These are phyloP conservation scores for Chalcis sispes DNA, from an alignment of 2,888 invertebrate genomes.

Conservation along the genomic window DNA sequence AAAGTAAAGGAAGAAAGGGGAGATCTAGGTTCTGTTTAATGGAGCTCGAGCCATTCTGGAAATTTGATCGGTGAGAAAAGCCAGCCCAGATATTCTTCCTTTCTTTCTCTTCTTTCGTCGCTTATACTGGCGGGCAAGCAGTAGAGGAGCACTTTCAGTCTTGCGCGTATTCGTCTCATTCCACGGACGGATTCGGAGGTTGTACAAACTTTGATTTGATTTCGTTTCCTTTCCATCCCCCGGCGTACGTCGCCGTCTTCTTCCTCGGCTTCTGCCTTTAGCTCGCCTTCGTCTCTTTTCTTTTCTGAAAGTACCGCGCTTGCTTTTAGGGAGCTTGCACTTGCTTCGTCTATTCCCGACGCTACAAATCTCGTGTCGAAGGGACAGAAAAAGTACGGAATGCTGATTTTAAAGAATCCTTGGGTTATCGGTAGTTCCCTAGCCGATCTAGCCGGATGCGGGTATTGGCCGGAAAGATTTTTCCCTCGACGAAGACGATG, in stretches of 20 bases:
- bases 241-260: slow-evolving; percentile 16
- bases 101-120: slow-evolving; percentile 54
- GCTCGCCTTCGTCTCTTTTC: slow-evolving; percentile 56
- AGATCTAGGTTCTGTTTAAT: slow-evolving; percentile 64
- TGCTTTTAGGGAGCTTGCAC: slow-evolving; percentile 16
- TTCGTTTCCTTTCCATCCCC: slow-evolving; percentile 57
- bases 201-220: slow-evolving; percentile 72
- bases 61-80: slow-evolving; percentile 72
- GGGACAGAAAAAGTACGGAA: slow-evolving; percentile 24
- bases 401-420: slow-evolving; percentile 63
- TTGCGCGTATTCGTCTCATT: slow-evolving; percentile 58
- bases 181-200: slow-evolving; percentile 63
- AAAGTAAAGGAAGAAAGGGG: background rate
- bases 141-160: slow-evolving; percentile 13
- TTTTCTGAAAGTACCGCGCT: slow-evolving; percentile 42
- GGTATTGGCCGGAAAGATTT: slow-evolving; percentile 51
- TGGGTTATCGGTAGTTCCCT: slow-evolving; percentile 60
- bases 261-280: slow-evolving; percentile 13
- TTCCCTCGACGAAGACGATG: slow-evolving; percentile 19
- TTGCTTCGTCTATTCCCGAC: slow-evolving; percentile 23
- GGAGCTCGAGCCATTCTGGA: slow-evolving; percentile 70
- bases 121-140: background rate
- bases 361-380: slow-evolving; percentile 62
- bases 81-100: slow-evolving; percentile 64
- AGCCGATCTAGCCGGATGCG: slow-evolving; percentile 56